These are phyloP conservation scores for Corticium candelabrum DNA, from an alignment of 37 sponge, comb jelly and placozoan species.

Conservation along the genomic window DNA sequence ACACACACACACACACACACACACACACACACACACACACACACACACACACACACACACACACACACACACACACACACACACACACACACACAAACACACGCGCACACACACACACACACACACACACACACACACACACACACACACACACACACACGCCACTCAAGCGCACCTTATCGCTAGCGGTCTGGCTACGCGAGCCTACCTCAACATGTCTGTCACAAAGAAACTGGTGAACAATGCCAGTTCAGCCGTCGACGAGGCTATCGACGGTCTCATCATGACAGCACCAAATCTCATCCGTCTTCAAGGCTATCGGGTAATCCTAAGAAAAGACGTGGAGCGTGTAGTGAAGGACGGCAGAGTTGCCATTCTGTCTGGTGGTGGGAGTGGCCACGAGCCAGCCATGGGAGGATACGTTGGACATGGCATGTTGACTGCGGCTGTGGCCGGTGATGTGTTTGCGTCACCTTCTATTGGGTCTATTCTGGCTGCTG, in stretches of 20 bases:
- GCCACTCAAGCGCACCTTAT: no score
- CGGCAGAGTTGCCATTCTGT: constrained; percentile 73
- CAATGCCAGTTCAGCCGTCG: constrained; percentile 43
- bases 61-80: no score
- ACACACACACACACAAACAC: no score
- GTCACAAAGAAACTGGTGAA: constrained; percentile 79
- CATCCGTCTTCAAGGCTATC: constrained; percentile 49
- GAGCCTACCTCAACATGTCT: not conserved
- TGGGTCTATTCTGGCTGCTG: constrained; percentile 56
- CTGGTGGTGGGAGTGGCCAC: constrained; percentile 97
- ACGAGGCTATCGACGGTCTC: constrained; percentile 71
- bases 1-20: no score
- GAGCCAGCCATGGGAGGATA: constrained; percentile 91
- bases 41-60: no score
- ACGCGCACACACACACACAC: no score
- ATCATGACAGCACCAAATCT: constrained; percentile 53
- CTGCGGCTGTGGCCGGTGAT: constrained; percentile 80
- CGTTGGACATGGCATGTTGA: constrained; percentile 86
- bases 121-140: no score
- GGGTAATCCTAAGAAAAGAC: constrained; percentile 63
- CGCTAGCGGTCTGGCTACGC: no score
- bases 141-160: no score
- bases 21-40: no score
- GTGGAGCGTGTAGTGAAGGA: no score
- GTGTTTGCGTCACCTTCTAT: constrained; percentile 93